Evolutionary conservation across 2,113 vertebrate genomes (phyloP), one percentile per base, ranked within the genome.

Genomic region (Perognathus longimembris): DNA sequence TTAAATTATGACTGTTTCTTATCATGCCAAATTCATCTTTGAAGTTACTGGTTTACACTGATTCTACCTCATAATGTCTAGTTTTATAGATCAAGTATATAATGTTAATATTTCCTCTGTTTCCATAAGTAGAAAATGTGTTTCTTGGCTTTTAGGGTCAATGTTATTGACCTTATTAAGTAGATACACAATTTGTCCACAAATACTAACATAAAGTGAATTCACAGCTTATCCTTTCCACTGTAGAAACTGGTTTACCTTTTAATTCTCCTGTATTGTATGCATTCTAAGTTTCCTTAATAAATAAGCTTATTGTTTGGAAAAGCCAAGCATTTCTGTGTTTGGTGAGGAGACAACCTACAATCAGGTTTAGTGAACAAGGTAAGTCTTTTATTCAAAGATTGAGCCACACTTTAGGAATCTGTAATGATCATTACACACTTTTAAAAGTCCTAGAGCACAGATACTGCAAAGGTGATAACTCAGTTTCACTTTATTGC

Each of bases 61-160:
- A 61, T 8, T 74, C 45, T 91, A 71, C 54, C 79, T 79, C 32
- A 92, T 92, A 89, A 94, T 42, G 32, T 86, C 22, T 26, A 92
- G 79, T 76, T 89, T 94, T 94, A 88, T 24, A 88, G 64, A 92
- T 87, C 77, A 94, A 95, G 87, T 93, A 82, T 74, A 77, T 94
- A 91, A 89, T 81, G 71, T 22, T 89, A 95, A 85, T 64, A 83
- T 85, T 81, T 96, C 26, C 88, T 85, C 63, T 77, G 45, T 78
- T 92, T 94, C 20, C 54, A 85, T 67, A 73, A 95, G 11, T 21
- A 89, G 64, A 88, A 91, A 85, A 86, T 64, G 0, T 92, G 17
- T 77, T 96, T 77, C 24, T 45, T 91, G 28, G 64, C 54, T 94
- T 30, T 89, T 80, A 59, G n/a, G 85, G 54, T 1, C 59, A 28